phyloP scores from a whole-genome alignment of 1,140 invertebrate species.

The Bathynomus jamesi region DNA sequence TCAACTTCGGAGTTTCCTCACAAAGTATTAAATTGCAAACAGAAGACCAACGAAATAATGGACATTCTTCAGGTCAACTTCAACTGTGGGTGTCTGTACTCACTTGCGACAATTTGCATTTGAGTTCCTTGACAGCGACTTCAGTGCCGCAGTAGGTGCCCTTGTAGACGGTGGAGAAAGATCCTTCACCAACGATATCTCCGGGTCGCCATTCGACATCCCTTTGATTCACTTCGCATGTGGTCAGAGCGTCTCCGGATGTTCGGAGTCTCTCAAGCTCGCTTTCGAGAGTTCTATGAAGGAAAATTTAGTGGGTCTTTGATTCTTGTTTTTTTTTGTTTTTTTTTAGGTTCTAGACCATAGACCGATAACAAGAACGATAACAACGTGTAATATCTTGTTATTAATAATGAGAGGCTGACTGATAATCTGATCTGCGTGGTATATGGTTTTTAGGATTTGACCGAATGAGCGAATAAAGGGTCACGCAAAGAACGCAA shows the following conservation, averaged over 20 bases:
- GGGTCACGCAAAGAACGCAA: too few relatives aligned
- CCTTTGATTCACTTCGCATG: slow-evolving; percentile 22
- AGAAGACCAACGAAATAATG: not conserved
- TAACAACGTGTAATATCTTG: too few relatives aligned
- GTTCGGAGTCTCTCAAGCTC: slow-evolving; percentile 27
- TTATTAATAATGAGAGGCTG: too few relatives aligned
- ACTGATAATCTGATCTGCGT: too few relatives aligned
- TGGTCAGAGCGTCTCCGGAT: slow-evolving; percentile 23
- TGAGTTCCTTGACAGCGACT: slow-evolving; percentile 35
- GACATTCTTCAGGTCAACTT: not conserved
- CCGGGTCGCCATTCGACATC: slow-evolving; percentile 34
- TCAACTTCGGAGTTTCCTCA: not conserved
- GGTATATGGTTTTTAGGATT: too few relatives aligned
- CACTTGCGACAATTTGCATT: slow-evolving; percentile 34
- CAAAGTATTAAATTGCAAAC: not conserved
- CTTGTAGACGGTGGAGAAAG: slow-evolving; percentile 34
- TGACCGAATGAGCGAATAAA: too few relatives aligned
- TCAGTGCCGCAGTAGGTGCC: slow-evolving; percentile 31
- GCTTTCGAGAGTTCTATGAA: slow-evolving; percentile 27
- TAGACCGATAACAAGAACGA: not conserved
- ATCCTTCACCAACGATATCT: slow-evolving; percentile 33
- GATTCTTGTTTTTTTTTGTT: too few relatives aligned
- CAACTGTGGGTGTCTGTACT: too few relatives aligned
- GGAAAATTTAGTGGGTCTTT: too few relatives aligned
- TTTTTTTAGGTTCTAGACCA: too few relatives aligned